Conservation (phyloP, 2,113 vertebrate genomes). For the Ceyx margarethae region DNA sequence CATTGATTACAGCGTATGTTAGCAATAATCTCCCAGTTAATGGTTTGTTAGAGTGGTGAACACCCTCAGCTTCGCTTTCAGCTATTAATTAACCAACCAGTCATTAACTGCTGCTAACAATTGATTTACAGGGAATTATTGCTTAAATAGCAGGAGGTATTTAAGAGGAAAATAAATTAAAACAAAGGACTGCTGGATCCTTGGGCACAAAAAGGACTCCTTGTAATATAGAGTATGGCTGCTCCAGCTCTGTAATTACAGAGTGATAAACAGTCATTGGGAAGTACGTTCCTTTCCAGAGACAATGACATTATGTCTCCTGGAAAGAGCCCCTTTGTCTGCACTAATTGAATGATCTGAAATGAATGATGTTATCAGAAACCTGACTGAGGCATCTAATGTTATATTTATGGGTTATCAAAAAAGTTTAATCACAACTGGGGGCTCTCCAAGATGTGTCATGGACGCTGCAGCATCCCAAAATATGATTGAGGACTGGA, state of each 20-base stretch:
- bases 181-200: conserved; percentile 76
- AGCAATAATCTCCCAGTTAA: conserved; percentile 48
- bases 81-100: conserved; percentile 82
- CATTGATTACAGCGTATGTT: conserved; percentile 56
- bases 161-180: conserved; percentile 83
- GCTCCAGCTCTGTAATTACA: conserved; percentile 71
- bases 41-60: conserved; percentile 61
- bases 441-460: neutral
- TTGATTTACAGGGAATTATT: conserved; percentile 80
- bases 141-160: conserved; percentile 78
- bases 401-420: conserved; percentile 65
- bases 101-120: conserved; percentile 81
- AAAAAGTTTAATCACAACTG: conserved; percentile 51
- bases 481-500: neutral
- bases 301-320: conserved; percentile 69
- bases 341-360: conserved; percentile 70
- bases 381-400: conserved; percentile 48
- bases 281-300: conserved; percentile 60
- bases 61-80: conserved; percentile 77
- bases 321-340: conserved; percentile 59
- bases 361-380: conserved; percentile 68
- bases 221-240: conserved; percentile 66
- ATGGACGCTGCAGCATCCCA: conserved; percentile 3
- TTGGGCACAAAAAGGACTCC: conserved; percentile 66
- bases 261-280: conserved; percentile 78